phyloP scores from a whole-genome alignment of 1,140 invertebrate genomes.

The Zelostemma sp. region DNA sequence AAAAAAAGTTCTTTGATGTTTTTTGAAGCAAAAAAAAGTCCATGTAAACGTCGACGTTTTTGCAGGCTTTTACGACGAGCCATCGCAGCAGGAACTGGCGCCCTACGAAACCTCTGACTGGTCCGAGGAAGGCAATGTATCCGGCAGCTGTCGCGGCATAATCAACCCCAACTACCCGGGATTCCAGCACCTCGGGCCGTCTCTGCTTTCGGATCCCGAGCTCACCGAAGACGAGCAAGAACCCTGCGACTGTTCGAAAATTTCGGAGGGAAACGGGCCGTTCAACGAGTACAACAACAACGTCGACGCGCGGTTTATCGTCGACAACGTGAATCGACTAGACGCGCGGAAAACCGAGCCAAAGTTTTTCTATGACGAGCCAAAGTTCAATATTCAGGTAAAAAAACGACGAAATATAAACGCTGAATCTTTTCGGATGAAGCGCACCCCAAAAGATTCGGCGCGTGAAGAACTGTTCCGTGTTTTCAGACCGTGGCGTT shows the following conservation, averaged over 20 bases:
- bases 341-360: conserved; percentile 69
- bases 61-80: conserved; percentile 54
- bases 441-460: no score
- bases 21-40: no score
- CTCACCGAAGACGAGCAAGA: conserved; percentile 69
- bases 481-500: conserved; percentile 61
- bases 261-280: conserved; percentile 7
- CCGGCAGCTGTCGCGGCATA: conserved; percentile 72
- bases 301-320: conserved; percentile 40
- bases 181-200: conserved; percentile 68
- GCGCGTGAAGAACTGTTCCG: no score
- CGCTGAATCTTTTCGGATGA: no score
- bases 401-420: no score
- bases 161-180: conserved; percentile 86
- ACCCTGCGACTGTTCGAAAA: conserved; percentile 14
- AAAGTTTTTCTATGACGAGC: conserved; percentile 74
- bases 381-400: conserved; percentile 70
- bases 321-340: conserved; percentile 71
- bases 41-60: conserved; percentile 32
- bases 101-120: conserved; percentile 67
- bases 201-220: conserved; percentile 65
- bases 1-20: no score
- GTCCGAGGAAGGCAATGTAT: conserved; percentile 64
- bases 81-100: conserved; percentile 53
- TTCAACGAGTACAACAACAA: conserved; percentile 40